Base-by-base conservation (phyloP, 2,113 vertebrate species). In the Boulengeromyrus knoepffleri region DNA sequence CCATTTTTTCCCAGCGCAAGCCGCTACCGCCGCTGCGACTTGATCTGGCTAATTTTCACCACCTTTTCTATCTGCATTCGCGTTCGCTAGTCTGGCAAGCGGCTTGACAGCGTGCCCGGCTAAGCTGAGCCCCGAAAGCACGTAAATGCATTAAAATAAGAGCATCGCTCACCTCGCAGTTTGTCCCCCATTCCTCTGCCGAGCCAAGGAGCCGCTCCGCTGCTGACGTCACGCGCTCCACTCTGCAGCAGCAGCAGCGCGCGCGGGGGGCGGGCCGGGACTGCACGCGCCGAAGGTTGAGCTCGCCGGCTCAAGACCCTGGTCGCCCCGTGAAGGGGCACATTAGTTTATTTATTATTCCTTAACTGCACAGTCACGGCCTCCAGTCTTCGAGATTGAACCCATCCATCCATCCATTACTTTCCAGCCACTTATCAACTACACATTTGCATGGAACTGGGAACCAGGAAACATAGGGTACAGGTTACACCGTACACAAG, bases 181-280 rank as follows among this genome's bases (percentile, higher is more conserved):
- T 92, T 92, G 95, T 94, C 95, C 92, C 93, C 92, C 95, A 94
- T 94, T 95, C 94, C 85, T 94, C 94, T 91, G 89, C 92, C 91
- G 91, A 92, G 94, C 92, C 92, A 92, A 94, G 94, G 93, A 95
- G 92, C 94, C 92, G 95, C 94, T 95, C 93, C 93, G 91, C 90
- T 91, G 70, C 90, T 96, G 95, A 96, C 96, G 96, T 96, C 96
- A 96, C 95, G 90, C 91, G 92, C 94, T 91, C 27, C 31, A 91
- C 95, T 95, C 95, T 95, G 95, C 94, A 95, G 93, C 21, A 12
- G 93, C 21, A 12, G 74, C 58, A 85, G 85, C 46, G 88, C 12
- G 91, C 87, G 88, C 47, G 85, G 49, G 80, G 80, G 45, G n/a
- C 27, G n/a, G 62, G 47, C 46, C 9, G 10, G 49, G n/a, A 62